phyloP scores from a whole-genome alignment of 2,113 vertebrate species.

The Ceyx melanurus region DNA sequence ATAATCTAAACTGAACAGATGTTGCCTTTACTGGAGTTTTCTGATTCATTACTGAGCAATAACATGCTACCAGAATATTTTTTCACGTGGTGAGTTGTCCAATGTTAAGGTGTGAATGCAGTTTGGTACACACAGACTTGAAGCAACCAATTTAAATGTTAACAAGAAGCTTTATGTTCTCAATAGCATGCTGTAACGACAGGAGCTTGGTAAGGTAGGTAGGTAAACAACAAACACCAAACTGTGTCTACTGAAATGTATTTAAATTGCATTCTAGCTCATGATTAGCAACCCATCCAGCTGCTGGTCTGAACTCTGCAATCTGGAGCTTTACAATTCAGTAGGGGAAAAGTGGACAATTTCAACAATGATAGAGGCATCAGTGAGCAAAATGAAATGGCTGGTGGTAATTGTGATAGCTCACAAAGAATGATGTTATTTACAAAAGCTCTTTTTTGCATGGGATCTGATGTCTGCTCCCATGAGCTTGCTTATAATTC shows the following conservation, averaged over 20 bases:
- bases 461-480: constrained; percentile 92
- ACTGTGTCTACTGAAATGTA: constrained; percentile 27
- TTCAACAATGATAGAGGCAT: constrained; percentile 56
- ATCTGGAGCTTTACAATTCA: constrained; percentile 39
- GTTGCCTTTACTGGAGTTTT: neutral
- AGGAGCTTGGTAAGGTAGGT: constrained; percentile 12
- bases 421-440: constrained; percentile 88
- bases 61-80: neutral
- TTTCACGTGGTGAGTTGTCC: neutral
- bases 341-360: constrained; percentile 45
- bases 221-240: constrained; percentile 14
- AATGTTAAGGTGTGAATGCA: neutral
- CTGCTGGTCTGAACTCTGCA: constrained; percentile 36
- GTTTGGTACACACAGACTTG: neutral
- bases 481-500: constrained; percentile 88
- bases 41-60: neutral
- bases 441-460: constrained; percentile 88
- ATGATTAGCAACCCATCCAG: constrained; percentile 21
- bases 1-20: neutral
- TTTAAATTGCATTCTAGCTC: constrained; percentile 42
- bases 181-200: constrained; percentile 17
- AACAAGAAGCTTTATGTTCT: neutral
- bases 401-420: constrained; percentile 71
- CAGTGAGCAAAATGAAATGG: constrained; percentile 71
- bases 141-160: neutral